Evolutionary conservation across 2,888 invertebrate species (phyloP), one percentile per base, ranked within the genome.

Genomic region (Nemapogon koenigi): DNA sequence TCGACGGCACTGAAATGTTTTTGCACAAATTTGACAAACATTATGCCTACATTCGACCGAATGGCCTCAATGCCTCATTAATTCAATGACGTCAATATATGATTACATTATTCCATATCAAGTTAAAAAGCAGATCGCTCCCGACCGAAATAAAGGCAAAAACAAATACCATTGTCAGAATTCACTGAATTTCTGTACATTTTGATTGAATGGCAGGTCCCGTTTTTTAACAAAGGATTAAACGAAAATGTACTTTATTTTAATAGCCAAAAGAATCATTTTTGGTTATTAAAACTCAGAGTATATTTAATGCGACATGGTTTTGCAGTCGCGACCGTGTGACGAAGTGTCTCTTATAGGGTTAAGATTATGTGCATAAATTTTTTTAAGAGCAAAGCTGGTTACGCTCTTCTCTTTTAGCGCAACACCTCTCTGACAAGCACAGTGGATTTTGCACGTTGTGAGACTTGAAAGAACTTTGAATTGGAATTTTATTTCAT

Each of bases 281-380:
- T n/a, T n/a, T n/a, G n/a, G n/a, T n/a, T n/a, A n/a, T n/a, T n/a
- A n/a, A n/a, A n/a, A n/a, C n/a, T n/a, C n/a, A n/a, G n/a, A 28
- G 28, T 28, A 15, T 28, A 28, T 28, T 28, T n/a, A n/a, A 22
- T 15, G 39, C 49, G 50, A 50, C 49, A 50, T 44, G 15, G 35
- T 39, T 44, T 45, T 45, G 43, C 46, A 42, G 53, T 49, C 50
- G 50, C 53, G 53, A 57, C 50, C 51, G 53, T 55, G 58, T 54
- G 56, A 55, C 54, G 53, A 48, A 65, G 64, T 55, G 59, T 53
- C 57, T 37, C 57, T 62, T 58, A 49, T 46, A 43, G 45, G 44
- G 57, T 14, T 18, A 69, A 67, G 70, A 57, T 63, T 70, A 72
- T 72, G 72, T 71, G 71, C 72, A 73, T 73, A 73, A 63, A 63